Base-by-base conservation (phyloP, 2,113 vertebrate genomes). In the Pedetes capensis region DNA sequence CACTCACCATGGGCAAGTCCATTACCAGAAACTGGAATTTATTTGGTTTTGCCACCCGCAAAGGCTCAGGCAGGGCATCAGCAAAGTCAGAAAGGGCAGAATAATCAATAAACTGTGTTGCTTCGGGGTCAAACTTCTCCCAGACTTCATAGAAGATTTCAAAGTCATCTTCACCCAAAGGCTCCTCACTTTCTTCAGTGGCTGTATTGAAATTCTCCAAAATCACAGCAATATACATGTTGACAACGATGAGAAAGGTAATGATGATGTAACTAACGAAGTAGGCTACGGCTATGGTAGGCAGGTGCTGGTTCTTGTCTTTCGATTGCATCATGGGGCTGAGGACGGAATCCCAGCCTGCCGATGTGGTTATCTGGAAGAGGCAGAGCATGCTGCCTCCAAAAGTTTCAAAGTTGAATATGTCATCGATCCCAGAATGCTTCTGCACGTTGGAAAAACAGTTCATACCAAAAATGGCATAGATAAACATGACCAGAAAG, bases 191-290 rank as follows among this genome's bases (percentile, higher is more conserved):
- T 95, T 99, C 99, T 97, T 99, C 99, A 0, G 99, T 99, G 97
- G 99, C 99, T 8, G 99, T 98, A 1, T 98, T 99, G 98, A 99
- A 99, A 96, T 99, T 99, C 97, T 99, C 99, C 95, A 99, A 97
- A 96, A 99, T 99, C 96, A 99, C 99, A 37, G 99, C 99, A 74
- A 99, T 99, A 66, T 99, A 99, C 99, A 99, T 99, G 94, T 99
- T 99, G 44, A 99, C 99, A 27, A 99, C 99, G 17, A 99, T 99
- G 86, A 99, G 99, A 80, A 99, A 99, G 0, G 99, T 99, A 92
- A 99, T 99, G 63, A 99, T 99, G 80, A 99, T 98, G 94, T 99
- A 99, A 82, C 99, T 99, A 57, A 99, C 99, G 37, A 99, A 99
- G 98, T 99, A 99, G 0, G 98, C 87, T 37, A 99, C 99, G 79